Conservation (phyloP, 2,113 vertebrate genomes). For the Stomatorhinus ivindoensis region DNA sequence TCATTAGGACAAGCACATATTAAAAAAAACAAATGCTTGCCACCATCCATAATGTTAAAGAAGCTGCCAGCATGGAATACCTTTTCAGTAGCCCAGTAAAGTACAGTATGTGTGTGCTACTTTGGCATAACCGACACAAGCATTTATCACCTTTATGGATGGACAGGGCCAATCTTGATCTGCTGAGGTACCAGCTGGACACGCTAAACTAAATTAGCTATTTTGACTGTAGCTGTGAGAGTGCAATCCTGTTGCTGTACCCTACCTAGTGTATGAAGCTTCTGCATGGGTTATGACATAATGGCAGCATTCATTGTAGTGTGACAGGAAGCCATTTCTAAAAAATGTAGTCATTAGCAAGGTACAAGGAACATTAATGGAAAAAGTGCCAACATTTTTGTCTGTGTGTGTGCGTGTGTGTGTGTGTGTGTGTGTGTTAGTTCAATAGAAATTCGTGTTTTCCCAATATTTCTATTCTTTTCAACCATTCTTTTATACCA, state of each 20-base stretch:
- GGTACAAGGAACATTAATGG: neutral
- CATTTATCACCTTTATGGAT: neutral
- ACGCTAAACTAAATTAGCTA: neutral
- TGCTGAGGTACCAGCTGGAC: neutral
- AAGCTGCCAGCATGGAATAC: neutral
- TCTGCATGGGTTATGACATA: neutral
- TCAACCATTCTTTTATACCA: constrained; percentile 40
- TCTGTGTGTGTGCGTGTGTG: neutral
- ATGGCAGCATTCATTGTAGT: neutral
- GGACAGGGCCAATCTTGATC: neutral
- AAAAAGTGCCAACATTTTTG: neutral
- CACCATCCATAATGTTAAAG: neutral
- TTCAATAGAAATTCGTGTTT: constrained; percentile 38
- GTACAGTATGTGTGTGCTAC: neutral
- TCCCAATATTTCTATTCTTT: constrained; percentile 40
- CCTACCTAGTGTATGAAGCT: neutral
- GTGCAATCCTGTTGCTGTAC: neutral
- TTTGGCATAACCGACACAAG: neutral
- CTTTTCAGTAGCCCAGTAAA: neutral
- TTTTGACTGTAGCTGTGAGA: neutral
- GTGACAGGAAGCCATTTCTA: neutral
- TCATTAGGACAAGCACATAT: neutral
- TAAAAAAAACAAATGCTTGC: neutral
- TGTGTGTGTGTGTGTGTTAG: neutral
- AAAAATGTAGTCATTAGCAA: neutral